A percentile compares a stretch with the other conserved stretches of the same genome.
Conservation (phyloP, 2,113 vertebrate species). For the Labeo rohita region DNA sequence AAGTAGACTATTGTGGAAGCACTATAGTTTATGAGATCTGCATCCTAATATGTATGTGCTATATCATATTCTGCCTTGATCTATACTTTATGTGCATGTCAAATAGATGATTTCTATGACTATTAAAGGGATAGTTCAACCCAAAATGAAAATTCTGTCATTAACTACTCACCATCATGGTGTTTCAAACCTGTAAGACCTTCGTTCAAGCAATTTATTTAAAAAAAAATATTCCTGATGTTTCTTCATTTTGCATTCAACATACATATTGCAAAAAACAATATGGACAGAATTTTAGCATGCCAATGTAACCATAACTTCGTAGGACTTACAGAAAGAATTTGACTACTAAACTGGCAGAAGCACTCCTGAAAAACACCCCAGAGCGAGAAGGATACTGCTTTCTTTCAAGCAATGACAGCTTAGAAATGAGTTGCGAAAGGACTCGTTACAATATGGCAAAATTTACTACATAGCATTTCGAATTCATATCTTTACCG, state of each 20-base stretch:
- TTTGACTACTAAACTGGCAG: background rate
- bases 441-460: conserved; percentile 37
- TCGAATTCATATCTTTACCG: conserved; percentile 53
- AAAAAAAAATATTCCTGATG: too few relatives aligned
- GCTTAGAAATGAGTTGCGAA: conserved; percentile 44
- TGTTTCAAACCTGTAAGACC: too few relatives aligned
- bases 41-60: background rate
- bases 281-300: background rate
- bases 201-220: too few relatives aligned
- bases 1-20: conserved; percentile 5
- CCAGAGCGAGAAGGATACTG: background rate
- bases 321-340: background rate
- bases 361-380: background rate
- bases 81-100: background rate
- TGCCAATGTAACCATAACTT: background rate
- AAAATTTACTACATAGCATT: conserved; percentile 44
- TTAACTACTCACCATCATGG: too few relatives aligned
- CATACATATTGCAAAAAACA: background rate
- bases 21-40: background rate
- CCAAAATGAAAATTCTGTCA: too few relatives aligned
- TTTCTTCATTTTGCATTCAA: background rate
- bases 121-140: too few relatives aligned
- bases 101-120: too few relatives aligned
- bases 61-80: background rate
- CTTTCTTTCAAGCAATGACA: conserved; percentile 41